Percentiles rank a stretch among this genome's conserved stretches.
Conservation (phyloP, 2,888 invertebrate species). For the Zaprionus bogoriensis region DNA sequence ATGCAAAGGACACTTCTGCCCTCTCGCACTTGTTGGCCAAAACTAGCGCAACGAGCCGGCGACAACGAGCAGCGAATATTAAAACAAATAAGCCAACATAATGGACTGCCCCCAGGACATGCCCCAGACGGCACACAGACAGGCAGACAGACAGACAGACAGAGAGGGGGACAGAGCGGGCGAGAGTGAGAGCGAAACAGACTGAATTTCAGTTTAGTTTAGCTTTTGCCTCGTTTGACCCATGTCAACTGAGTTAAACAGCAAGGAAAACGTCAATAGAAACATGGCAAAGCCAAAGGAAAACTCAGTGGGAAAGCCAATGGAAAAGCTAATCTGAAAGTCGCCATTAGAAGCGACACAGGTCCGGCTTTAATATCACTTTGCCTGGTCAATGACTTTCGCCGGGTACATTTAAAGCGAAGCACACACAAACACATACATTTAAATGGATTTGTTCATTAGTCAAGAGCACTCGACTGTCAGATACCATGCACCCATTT, state of each 20-base stretch:
- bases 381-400: slow-evolving; percentile 64
- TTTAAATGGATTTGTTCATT: too few relatives aligned
- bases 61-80: slow-evolving; percentile 74
- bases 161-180: background rate
- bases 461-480: slow-evolving; percentile 40
- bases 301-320: slow-evolving; percentile 10
- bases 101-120: slow-evolving; percentile 49
- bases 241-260: slow-evolving; percentile 71
- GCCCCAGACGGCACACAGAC: slow-evolving; percentile 14
- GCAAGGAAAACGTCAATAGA: slow-evolving; percentile 45
- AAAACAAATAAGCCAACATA: slow-evolving; percentile 74
- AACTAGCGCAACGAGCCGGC: slow-evolving; percentile 46
- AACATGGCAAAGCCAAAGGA: slow-evolving; percentile 38
- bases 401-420: slow-evolving; percentile 19
- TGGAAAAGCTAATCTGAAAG: slow-evolving; percentile 26
- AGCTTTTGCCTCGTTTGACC: slow-evolving; percentile 50
- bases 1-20: slow-evolving; percentile 59
- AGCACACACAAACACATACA: slow-evolving; percentile 15
- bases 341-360: background rate
- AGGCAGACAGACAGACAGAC: slow-evolving; percentile 2
- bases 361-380: slow-evolving; percentile 35
- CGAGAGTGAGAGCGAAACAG: background rate
- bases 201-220: background rate
- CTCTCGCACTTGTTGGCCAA: too few relatives aligned
- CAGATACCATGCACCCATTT: slow-evolving; percentile 32